phyloP scores from a whole-genome alignment of 2,888 invertebrate genomes.

The Bhutanitis thaidina region DNA sequence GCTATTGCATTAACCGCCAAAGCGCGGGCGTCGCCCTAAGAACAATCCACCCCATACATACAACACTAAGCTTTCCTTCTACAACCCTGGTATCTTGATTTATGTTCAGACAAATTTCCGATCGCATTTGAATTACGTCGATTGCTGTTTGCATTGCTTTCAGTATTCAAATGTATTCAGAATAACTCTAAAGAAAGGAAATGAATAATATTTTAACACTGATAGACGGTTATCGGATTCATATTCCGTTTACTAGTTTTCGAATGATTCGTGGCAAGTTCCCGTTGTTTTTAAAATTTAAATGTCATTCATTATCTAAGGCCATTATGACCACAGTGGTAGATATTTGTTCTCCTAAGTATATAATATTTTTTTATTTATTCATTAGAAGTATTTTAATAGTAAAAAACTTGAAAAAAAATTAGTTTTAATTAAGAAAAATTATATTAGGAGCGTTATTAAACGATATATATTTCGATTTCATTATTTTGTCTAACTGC shows the following conservation, averaged over 20 bases:
- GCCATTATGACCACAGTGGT: no score
- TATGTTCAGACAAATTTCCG: slow-evolving; percentile 29
- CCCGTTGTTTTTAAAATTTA: background rate
- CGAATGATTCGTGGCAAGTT: background rate
- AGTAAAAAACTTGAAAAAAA: no score
- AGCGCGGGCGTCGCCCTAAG: slow-evolving; percentile 18
- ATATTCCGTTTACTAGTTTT: slow-evolving; percentile 6
- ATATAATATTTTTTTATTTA: no score
- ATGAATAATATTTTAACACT: slow-evolving; percentile 20
- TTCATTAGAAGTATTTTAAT: no score
- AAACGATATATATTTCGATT: no score
- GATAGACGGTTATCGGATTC: slow-evolving; percentile 8
- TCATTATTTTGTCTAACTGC: no score
- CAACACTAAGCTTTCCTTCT: slow-evolving; percentile 6
- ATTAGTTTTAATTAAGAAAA: no score
- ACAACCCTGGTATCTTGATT: slow-evolving; percentile 3
- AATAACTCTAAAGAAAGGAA: slow-evolving; percentile 24
- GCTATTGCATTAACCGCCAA: slow-evolving; percentile 16
- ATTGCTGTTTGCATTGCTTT: slow-evolving; percentile 42
- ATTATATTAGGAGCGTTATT: no score
- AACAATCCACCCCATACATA: slow-evolving; percentile 10
- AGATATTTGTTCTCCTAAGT: no score
- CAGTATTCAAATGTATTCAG: slow-evolving; percentile 37
- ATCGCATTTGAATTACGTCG: slow-evolving; percentile 37
- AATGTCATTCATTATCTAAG: no score